Evolutionary conservation across 1,140 invertebrate genomes (phyloP).

Genomic region (Brachionus calyciflorus): DNA sequence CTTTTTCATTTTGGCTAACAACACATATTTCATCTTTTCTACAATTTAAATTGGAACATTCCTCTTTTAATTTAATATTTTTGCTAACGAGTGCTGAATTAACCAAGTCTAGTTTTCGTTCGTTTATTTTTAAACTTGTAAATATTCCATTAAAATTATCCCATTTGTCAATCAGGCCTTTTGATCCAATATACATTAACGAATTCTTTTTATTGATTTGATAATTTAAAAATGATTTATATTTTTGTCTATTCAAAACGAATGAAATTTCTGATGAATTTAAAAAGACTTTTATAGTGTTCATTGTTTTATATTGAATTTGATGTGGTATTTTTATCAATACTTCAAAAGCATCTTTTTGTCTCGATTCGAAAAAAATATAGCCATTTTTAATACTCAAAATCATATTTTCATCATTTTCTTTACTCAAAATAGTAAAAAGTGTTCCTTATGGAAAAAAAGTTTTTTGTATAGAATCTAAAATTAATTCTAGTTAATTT

Average conservation of each 20-base stretch:
- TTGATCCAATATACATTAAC: not conserved
- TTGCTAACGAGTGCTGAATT: not conserved
- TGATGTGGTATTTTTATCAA: not conserved
- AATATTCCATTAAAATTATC: conserved; percentile 17
- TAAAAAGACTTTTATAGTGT: not conserved
- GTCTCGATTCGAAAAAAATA: not conserved
- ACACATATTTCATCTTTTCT: not conserved
- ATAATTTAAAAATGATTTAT: not conserved
- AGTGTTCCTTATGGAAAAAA: not conserved
- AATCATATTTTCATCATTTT: not conserved
- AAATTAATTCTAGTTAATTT: not conserved
- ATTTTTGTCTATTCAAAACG: conserved; percentile 6
- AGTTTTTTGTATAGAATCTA: not conserved
- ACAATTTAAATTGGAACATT: not conserved
- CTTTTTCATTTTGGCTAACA: conserved; percentile 6
- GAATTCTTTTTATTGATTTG: not conserved
- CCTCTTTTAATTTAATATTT: not conserved
- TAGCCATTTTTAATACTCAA: not conserved
- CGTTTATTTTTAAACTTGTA: conserved; percentile 7
- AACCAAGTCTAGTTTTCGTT: not conserved
- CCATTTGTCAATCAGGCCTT: not conserved
- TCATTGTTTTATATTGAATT: not conserved
- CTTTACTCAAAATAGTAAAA: not conserved
- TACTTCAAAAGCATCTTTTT: not conserved
- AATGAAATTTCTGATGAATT: not conserved